phyloP scores from a whole-genome alignment of 2,888 invertebrate genomes.

The Mesoligia furuncula region DNA sequence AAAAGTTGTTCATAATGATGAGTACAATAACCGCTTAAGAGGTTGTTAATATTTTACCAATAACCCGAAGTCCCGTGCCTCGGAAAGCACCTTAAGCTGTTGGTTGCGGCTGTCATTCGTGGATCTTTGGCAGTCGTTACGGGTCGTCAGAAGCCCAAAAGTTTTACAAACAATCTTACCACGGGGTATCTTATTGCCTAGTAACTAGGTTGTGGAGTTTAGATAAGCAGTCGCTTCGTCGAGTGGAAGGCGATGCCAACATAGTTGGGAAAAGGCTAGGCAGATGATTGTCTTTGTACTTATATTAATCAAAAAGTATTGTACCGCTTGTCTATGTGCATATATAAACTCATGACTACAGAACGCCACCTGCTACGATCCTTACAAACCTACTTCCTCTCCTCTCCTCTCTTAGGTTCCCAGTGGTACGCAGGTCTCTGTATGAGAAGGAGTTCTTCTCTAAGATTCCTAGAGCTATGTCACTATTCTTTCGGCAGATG shows the following conservation, averaged over 20 bases:
- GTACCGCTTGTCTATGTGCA: too few species aligned
- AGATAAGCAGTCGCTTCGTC: background rate
- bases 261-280: background rate
- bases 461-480: background rate
- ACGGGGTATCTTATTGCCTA: background rate
- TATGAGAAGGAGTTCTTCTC: background rate
- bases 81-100: background rate
- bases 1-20: too few species aligned
- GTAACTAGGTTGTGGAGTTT: background rate
- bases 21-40: too few species aligned
- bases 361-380: background rate
- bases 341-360: background rate
- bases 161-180: background rate
- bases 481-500: conserved; percentile 5
- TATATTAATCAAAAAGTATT: background rate
- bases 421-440: background rate
- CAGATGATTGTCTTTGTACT: background rate
- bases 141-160: background rate
- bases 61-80: background rate
- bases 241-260: background rate
- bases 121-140: background rate
- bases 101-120: background rate
- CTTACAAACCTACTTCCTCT: too few species aligned
- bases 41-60: too few species aligned
- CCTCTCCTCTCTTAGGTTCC: too few species aligned